phyloP scores from a whole-genome alignment of 1,140 invertebrate genomes.

The Drosophila carrolli region DNA sequence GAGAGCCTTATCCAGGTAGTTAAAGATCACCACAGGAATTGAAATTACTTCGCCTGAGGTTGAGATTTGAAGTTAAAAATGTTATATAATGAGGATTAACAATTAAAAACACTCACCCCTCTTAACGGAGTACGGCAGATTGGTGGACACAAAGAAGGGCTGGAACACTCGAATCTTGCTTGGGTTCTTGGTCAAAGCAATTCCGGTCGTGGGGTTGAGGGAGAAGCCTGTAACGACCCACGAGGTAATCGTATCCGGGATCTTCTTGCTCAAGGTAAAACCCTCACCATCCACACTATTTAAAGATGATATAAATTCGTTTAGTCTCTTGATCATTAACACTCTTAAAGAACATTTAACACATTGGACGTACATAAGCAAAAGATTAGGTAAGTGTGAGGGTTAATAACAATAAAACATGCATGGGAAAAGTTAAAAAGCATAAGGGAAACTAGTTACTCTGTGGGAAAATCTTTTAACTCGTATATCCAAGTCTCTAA shows the following conservation, averaged over 20 bases:
- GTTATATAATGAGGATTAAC: too few relatives aligned
- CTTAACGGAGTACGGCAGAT: conserved; percentile 93
- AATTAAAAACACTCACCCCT: conserved; percentile 85
- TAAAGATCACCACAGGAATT: conserved; percentile 79
- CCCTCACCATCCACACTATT: conserved; percentile 40
- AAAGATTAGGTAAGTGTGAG: conserved; percentile 9
- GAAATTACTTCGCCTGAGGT: conserved; percentile 74
- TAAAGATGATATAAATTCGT: neutral
- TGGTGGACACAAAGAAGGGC: conserved; percentile 93
- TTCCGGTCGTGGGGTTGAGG: conserved; percentile 92
- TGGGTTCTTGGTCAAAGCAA: conserved; percentile 91
- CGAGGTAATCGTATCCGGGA: conserved; percentile 96
- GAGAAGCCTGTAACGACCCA: conserved; percentile 98
- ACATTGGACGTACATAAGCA: conserved; percentile 10
- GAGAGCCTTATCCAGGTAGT: conserved; percentile 88
- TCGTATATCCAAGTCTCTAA: conserved; percentile 31
- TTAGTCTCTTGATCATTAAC: neutral
- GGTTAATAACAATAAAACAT: neutral
- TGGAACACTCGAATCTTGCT: conserved; percentile 93
- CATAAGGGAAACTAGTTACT: conserved; percentile 27
- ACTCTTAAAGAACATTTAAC: neutral
- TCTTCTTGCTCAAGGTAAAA: conserved; percentile 84
- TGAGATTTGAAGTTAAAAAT: too few relatives aligned
- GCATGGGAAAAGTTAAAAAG: conserved; percentile 21
- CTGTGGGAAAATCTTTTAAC: conserved; percentile 12